A percentile compares a stretch with the other conserved stretches of the same genome.
Evolutionary conservation across 1,140 invertebrate genomes (phyloP).

Genomic region (Macrobrachium rosenbergii): DNA sequence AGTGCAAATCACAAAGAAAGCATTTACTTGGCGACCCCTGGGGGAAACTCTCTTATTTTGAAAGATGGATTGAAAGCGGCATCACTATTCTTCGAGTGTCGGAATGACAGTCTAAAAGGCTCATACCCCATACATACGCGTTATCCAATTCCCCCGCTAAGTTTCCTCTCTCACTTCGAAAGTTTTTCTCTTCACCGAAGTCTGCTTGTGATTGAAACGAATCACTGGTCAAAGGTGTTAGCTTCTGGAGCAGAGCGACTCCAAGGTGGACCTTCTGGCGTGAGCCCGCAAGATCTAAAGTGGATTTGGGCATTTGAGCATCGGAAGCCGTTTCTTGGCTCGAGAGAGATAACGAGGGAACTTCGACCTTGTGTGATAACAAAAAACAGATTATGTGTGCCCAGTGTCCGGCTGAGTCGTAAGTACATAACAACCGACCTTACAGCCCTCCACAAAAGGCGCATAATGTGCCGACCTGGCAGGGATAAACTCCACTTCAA

Average conservation of each 20-base stretch:
- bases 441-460: constrained; percentile 12
- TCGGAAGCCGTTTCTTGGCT: not conserved
- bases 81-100: not conserved
- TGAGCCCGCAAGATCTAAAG: no score
- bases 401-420: not conserved
- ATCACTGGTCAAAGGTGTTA: no score
- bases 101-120: not conserved
- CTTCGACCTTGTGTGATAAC: constrained; percentile 14
- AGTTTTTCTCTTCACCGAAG: not conserved
- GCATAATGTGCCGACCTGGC: not conserved
- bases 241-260: no score
- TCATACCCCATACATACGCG: no score
- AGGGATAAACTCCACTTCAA: constrained; percentile 35
- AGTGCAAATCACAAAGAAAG: no score
- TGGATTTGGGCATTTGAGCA: no score
- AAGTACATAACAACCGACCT: constrained; percentile 20
- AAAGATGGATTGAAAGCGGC: no score
- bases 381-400: constrained; percentile 39
- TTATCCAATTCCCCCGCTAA: constrained; percentile 5
- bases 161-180: constrained; percentile 4
- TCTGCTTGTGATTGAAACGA: constrained; percentile 5
- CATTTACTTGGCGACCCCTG: no score
- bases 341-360: not conserved
- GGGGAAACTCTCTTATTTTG: no score
- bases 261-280: no score